phyloP scores from a whole-genome alignment of 2,888 invertebrate species.

The Chloroclysta siterata region DNA sequence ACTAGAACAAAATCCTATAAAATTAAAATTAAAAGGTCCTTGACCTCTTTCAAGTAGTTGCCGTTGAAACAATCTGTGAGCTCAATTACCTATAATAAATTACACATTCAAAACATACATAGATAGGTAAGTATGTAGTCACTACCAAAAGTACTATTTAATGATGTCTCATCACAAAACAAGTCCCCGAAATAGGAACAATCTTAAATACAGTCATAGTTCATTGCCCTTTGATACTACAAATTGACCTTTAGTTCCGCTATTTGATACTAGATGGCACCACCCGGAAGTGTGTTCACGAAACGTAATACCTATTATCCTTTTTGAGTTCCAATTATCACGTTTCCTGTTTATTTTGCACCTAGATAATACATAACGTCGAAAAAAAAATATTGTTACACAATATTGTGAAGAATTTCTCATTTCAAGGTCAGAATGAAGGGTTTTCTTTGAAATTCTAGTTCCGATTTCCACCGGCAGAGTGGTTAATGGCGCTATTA shows the following conservation, averaged over 20 bases:
- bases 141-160: conserved; percentile 34
- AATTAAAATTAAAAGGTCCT: background rate
- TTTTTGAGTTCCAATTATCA: conserved; percentile 1
- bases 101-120: background rate
- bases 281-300: conserved; percentile 43
- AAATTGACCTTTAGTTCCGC: conserved; percentile 54
- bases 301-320: conserved; percentile 12
- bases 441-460: conserved; percentile 28
- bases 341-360: background rate
- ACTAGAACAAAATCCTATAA: background rate
- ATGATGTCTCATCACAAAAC: conserved; percentile 40
- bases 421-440: conserved; percentile 6
- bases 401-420: background rate
- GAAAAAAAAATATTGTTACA: background rate
- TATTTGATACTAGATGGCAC: conserved; percentile 58
- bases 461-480: conserved; percentile 39
- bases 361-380: background rate
- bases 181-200: conserved; percentile 53
- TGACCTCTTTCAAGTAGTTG: background rate
- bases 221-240: conserved; percentile 48
- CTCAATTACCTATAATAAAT: background rate
- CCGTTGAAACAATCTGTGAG: background rate
- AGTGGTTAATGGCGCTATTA: conserved; percentile 47
- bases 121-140: background rate
- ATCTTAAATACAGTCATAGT: conserved; percentile 47